A percentile compares a stretch with the other conserved stretches of the same genome.
Evolutionary conservation across 2,888 invertebrate genomes (phyloP).

Genomic region (Acheta domesticus): DNA sequence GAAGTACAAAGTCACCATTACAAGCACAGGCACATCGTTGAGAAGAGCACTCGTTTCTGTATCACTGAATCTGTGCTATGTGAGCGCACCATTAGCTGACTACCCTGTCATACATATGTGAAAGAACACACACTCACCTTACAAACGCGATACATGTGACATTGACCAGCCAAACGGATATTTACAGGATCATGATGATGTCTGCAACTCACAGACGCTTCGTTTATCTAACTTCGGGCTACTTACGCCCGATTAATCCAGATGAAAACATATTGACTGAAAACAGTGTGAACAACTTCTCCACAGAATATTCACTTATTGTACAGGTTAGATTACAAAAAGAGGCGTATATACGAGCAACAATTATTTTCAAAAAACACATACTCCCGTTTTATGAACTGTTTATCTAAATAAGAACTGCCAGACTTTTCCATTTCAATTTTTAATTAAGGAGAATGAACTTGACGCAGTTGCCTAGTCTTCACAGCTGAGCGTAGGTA

Average conservation of each 20-base stretch:
- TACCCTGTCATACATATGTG: too few species aligned
- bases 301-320: too few species aligned
- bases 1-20: slow-evolving; percentile 3
- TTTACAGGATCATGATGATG: background rate
- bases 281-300: background rate
- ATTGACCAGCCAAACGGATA: background rate
- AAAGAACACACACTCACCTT: background rate
- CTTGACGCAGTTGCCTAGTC: background rate
- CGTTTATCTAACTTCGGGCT: slow-evolving; percentile 10
- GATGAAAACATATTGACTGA: slow-evolving; percentile 18
- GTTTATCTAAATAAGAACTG: too few species aligned
- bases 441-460: too few species aligned
- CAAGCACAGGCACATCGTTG: background rate
- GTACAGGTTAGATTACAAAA: too few species aligned
- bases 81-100: too few species aligned
- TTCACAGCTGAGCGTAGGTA: slow-evolving; percentile 18
- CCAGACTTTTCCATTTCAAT: too few species aligned
- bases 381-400: too few species aligned
- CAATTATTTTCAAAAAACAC: too few species aligned
- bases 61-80: too few species aligned
- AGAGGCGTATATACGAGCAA: too few species aligned
- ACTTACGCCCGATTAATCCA: slow-evolving; percentile 9
- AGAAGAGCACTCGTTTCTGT: too few species aligned
- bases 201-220: slow-evolving; percentile 1
- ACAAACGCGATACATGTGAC: background rate